Evolutionary conservation across 1,140 invertebrate genomes (phyloP), one percentile per base, ranked within the genome.

Genomic region (Drosophila littoralis): DNA sequence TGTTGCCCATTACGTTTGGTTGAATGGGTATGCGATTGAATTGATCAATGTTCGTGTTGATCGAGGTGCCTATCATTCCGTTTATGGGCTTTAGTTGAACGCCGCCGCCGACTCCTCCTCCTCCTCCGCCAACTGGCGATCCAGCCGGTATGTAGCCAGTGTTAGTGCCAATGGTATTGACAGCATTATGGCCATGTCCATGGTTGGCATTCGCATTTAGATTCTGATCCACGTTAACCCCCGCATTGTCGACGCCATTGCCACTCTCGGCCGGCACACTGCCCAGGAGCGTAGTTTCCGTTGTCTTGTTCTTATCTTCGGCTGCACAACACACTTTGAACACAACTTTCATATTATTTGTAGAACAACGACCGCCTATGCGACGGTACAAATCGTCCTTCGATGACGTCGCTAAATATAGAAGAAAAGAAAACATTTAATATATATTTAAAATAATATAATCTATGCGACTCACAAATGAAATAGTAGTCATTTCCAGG

Each of bases 401-500:
- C 72, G 97, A 97, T 57, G 97, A 98, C 69, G 97, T 97, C 32
- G 96, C 95, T 95, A n/a, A 28, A 40, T n/a, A 15, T 6, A 42
- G 82, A 42, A 50, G 70, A 42, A 76, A 70, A 63, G 33, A 9
- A 22, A 17, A 7, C 8, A 36, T 48, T 35, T 12, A 52, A 67
- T 35, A 42, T 6, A 28, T 40, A 13, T 35, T 35, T 33, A 7
- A 8, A 58, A 12, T 7, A 33, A 10, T 15, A 12, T 15, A 36
- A 15, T 48, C n/a, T n/a, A n/a, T 5, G 43, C 60, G 54, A 95
- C 95, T 95, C 94, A 94, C 97, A 98, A 93, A 98, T 98, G 93
- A 98, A 98, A 93, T 98, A 98, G 93, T 98, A 98, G 93, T 98
- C 97, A 92, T 97, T 97, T 67, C 98, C 97, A 72, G 98, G 97